These are phyloP conservation scores for Dunckerocampus dactyliophorus DNA, from an alignment of 2,113 vertebrate species.

Conservation along the genomic window DNA sequence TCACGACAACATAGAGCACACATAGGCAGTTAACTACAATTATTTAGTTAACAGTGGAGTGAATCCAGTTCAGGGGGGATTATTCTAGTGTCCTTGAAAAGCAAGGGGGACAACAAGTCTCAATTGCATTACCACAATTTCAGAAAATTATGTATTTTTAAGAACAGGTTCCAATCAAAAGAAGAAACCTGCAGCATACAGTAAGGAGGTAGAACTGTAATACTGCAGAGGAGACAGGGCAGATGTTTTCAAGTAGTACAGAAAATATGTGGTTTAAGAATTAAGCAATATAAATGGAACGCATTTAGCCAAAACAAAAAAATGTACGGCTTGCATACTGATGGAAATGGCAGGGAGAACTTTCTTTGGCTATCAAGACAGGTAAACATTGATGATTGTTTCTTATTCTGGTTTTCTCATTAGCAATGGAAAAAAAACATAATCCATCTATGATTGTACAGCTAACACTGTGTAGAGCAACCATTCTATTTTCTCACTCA, in stretches of 20 bases:
- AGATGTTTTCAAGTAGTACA: constrained; percentile 83
- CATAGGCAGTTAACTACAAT: constrained; percentile 30
- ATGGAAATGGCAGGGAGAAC: constrained; percentile 29
- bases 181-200: constrained; percentile 45
- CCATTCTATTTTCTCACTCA: constrained; percentile 23
- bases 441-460: constrained; percentile 37
- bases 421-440: constrained; percentile 19
- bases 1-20: constrained; percentile 44
- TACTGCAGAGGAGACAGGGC: constrained; percentile 87
- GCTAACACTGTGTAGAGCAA: constrained; percentile 12
- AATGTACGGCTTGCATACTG: constrained; percentile 54
- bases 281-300: constrained; percentile 6
- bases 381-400: constrained; percentile 11
- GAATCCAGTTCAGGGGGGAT: constrained; percentile 54
- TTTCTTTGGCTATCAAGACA: constrained; percentile 63
- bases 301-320: constrained; percentile 10
- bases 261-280: constrained; percentile 48
- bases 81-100: constrained; percentile 27
- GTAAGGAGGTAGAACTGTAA: constrained; percentile 26
- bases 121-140: constrained; percentile 35
- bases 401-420: constrained; percentile 17
- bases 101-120: constrained; percentile 8
- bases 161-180: constrained; percentile 19
- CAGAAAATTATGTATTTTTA: constrained; percentile 9
- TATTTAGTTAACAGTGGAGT: constrained; percentile 37